Evolutionary conservation across 1,140 invertebrate species (phyloP), one percentile per base, ranked within the genome.

Genomic region (Halesus radiatus): DNA sequence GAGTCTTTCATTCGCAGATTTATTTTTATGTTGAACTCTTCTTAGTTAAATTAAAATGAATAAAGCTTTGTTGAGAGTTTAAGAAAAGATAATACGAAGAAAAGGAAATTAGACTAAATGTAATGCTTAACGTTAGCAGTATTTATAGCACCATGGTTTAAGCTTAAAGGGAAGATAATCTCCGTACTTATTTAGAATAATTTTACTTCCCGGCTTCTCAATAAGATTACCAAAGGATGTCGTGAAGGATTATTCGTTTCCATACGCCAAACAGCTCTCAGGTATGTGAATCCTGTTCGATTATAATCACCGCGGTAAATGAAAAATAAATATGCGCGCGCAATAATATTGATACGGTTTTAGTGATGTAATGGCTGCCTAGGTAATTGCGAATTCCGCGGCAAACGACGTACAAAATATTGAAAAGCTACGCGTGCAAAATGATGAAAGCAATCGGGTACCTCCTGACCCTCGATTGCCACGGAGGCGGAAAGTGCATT

Each of bases 401-500:
- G 15, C 60, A 16, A 64, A 64, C 20, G 54, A 7, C n/a, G n/a
- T 18, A 56, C 54, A 18, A 22, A 56, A 56, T 18, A 56, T 18
- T n/a, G 54, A 56, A 56, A 18, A 22, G n/a, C n/a, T 22, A 18
- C 54, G 20, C 54, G 54, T 56, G 54, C 54, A 54, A 54, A 54
- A 54, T 54, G 53, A 54, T 54, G 53, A 54, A 54, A 54, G 16
- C 16, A 56, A 56, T 56, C 54, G 54, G n/a, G 54, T 18, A 56
- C 10, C 54, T 18, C 18, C 54, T 56, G 54, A 56, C 54, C 54
- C 54, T 56, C 54, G 54, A n/a, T 56, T 56, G 54, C 54, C 54
- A 74, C 45, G 23, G 56, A 74, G 50, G 73, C 73, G 73, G 54
- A 76, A 18, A 32, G 73, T n/a, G 78, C 45, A 80, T 76, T 64